Conservation (phyloP, 1,140 invertebrate species). For the Calliphora vicina region DNA sequence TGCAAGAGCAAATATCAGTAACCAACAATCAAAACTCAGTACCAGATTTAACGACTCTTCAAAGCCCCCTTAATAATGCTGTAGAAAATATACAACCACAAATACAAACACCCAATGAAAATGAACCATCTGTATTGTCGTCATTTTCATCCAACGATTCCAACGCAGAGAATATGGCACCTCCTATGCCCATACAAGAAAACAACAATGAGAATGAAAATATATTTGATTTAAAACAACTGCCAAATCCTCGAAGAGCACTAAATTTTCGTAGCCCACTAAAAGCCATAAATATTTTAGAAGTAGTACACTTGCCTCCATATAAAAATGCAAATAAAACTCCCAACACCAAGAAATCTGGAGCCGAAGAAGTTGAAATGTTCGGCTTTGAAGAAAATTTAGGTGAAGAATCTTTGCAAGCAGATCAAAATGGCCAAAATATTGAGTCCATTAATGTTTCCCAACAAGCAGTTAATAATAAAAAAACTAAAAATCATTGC, state of each 20-base stretch:
- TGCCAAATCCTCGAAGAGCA: conserved; percentile 50
- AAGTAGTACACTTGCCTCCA: conserved; percentile 50
- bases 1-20: not conserved
- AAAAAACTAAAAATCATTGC: not conserved
- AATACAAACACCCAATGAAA: not conserved
- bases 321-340: conserved; percentile 44
- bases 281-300: conserved; percentile 55
- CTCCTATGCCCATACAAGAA: conserved; percentile 9
- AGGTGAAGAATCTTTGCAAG: not conserved
- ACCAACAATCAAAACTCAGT: not conserved
- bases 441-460: not conserved
- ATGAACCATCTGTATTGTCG: not conserved
- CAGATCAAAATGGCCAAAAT: not conserved
- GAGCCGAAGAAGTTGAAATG: conserved; percentile 27
- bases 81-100: not conserved
- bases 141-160: conserved; percentile 46
- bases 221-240: conserved; percentile 47
- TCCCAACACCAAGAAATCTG: not conserved
- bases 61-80: not conserved
- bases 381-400: conserved; percentile 44
- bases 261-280: conserved; percentile 49
- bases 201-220: conserved; percentile 40
- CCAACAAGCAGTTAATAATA: not conserved
- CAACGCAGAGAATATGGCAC: conserved; percentile 54
- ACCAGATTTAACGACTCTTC: not conserved